Conservation (phyloP, 2,113 vertebrate genomes). For the Menura novaehollandiae region DNA sequence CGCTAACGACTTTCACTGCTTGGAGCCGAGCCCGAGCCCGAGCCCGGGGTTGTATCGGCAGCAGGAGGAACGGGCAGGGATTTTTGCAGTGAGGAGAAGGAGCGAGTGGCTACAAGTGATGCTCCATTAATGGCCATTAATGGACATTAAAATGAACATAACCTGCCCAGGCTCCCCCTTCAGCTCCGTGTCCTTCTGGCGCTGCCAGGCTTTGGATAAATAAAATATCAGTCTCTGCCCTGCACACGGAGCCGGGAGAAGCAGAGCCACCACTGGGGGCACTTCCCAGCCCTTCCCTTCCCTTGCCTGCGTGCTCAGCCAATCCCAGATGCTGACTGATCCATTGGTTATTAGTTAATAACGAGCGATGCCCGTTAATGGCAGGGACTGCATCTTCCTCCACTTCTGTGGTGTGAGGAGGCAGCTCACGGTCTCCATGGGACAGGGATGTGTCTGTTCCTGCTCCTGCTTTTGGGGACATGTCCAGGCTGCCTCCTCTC, state of each 20-base stretch:
- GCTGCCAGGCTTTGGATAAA: background rate
- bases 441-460: background rate
- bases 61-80: background rate
- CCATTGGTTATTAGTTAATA: background rate
- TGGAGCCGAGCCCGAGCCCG: background rate
- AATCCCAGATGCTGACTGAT: background rate
- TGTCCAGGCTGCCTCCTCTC: background rate
- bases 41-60: background rate
- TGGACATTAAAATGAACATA: background rate
- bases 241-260: background rate
- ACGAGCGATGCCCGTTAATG: fast-evolving
- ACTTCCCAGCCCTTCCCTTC: background rate
- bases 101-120: background rate
- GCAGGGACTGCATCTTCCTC: background rate
- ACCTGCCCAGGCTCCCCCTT: background rate
- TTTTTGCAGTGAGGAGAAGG: background rate
- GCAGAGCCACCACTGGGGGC: background rate
- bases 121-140: background rate
- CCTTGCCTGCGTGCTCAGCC: background rate
- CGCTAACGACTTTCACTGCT: slow-evolving; percentile 42
- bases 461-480: background rate
- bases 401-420: background rate
- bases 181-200: background rate
- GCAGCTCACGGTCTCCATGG: fast-evolving
- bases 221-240: background rate